phyloP scores from a whole-genome alignment of 2,113 vertebrate species.

The Dascyllus trimaculatus region DNA sequence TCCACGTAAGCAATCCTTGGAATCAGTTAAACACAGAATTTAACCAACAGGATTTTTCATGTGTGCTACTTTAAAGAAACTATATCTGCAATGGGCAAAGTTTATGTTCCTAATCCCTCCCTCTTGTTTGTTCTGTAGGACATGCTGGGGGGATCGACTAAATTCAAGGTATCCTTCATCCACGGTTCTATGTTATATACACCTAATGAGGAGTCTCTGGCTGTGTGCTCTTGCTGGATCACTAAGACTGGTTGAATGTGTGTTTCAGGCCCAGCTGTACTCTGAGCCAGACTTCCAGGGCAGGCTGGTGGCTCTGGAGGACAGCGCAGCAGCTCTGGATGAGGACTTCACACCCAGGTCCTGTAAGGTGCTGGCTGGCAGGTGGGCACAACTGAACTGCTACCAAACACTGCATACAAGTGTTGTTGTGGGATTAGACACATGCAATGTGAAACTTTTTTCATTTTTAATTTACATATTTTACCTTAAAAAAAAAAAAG shows the following conservation, averaged over 20 bases:
- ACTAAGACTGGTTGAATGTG: constrained; percentile 18
- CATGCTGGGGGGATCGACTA: constrained; percentile 51
- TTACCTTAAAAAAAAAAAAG: no score
- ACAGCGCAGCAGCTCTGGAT: constrained; percentile 84
- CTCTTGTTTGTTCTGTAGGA: constrained; percentile 69
- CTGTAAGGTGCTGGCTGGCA: constrained; percentile 92
- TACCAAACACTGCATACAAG: background rate
- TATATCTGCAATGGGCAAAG: background rate
- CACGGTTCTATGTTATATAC: background rate
- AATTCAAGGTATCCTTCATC: constrained; percentile 77
- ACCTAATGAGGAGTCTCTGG: no score
- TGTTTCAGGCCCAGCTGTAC: constrained; percentile 92
- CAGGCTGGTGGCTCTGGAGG: constrained; percentile 84
- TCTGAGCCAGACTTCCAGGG: constrained; percentile 92
- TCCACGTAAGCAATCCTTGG: constrained; percentile 85
- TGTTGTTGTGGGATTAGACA: no score
- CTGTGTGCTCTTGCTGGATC: background rate
- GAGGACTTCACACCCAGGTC: constrained; percentile 89
- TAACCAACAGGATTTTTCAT: background rate
- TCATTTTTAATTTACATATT: no score
- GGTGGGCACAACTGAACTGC: constrained; percentile 79
- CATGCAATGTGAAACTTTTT: no score
- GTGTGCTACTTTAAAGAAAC: no score
- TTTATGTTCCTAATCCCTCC: background rate
- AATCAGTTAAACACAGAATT: background rate